phyloP scores from a whole-genome alignment of 2,888 invertebrate species.

The Amphipyra berbera region DNA sequence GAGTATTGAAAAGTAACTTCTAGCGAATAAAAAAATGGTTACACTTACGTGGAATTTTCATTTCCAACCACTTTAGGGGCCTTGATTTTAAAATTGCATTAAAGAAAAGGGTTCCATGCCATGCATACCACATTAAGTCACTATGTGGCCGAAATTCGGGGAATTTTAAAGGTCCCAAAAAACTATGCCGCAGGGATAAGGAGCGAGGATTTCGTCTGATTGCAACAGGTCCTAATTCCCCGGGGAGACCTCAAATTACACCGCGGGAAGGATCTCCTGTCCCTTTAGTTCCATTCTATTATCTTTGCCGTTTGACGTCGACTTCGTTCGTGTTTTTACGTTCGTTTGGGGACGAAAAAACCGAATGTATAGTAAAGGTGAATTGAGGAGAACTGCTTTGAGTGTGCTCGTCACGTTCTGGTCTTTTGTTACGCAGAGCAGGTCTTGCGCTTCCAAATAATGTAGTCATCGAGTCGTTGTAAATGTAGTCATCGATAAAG shows the following conservation, averaged over 20 bases:
- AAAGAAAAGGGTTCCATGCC: conserved; percentile 4
- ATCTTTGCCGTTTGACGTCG: conserved; percentile 24
- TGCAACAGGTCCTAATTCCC: conserved; percentile 41
- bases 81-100: conserved; percentile 10
- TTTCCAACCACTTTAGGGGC: background rate
- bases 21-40: too few species aligned
- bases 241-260: conserved; percentile 20
- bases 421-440: conserved; percentile 7
- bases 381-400: conserved; percentile 3
- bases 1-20: too few species aligned
- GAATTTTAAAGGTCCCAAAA: conserved; percentile 16
- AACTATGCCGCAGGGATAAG: conserved; percentile 2
- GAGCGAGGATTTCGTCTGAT: conserved; percentile 10
- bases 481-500: too few species aligned
- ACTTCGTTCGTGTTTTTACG: conserved; percentile 19
- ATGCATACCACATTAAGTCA: conserved; percentile 17
- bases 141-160: conserved; percentile 15
- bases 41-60: background rate
- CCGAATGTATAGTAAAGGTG: conserved; percentile 9
- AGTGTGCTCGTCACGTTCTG: too few species aligned
- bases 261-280: conserved; percentile 10
- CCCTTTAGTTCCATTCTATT: conserved; percentile 24
- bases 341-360: conserved; percentile 33
- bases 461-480: too few species aligned
- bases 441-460: too few species aligned